phyloP scores from a whole-genome alignment of 2,888 invertebrate species.

The Aphrophora alni region DNA sequence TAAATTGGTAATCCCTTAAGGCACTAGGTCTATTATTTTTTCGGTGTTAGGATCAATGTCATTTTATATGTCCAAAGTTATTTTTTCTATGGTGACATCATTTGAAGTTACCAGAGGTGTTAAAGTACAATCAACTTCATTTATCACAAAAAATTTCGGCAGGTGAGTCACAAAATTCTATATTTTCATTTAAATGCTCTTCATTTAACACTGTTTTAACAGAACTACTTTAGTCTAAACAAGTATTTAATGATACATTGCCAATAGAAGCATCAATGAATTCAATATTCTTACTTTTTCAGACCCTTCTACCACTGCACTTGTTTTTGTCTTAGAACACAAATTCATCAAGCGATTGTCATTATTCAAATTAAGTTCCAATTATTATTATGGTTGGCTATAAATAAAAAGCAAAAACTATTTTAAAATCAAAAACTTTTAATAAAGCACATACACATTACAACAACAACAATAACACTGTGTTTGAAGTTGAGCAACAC shows the following conservation, averaged over 20 bases:
- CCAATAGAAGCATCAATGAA: background rate
- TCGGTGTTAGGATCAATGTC: background rate
- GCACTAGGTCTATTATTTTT: background rate
- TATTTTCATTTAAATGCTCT: background rate
- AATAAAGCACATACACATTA: no score
- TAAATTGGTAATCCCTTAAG: background rate
- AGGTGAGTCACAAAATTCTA: background rate
- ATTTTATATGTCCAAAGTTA: slow-evolving; percentile 11
- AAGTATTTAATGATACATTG: background rate
- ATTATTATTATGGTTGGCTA: no score
- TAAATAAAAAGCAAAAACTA: no score
- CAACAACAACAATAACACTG: no score
- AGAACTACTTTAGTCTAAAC: background rate
- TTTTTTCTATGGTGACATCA: background rate
- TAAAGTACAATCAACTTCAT: background rate
- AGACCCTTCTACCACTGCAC: no score
- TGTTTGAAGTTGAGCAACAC: no score
- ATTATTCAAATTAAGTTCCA: no score
- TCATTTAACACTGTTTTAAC: background rate
- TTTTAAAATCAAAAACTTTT: no score
- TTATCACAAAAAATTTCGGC: slow-evolving; percentile 12
- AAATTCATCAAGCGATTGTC: no score
- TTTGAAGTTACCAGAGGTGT: slow-evolving; percentile 16
- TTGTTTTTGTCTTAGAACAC: no score
- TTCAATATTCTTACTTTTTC: no score